Conservation (phyloP, 2,113 vertebrate genomes). For the Podarcis muralis region DNA sequence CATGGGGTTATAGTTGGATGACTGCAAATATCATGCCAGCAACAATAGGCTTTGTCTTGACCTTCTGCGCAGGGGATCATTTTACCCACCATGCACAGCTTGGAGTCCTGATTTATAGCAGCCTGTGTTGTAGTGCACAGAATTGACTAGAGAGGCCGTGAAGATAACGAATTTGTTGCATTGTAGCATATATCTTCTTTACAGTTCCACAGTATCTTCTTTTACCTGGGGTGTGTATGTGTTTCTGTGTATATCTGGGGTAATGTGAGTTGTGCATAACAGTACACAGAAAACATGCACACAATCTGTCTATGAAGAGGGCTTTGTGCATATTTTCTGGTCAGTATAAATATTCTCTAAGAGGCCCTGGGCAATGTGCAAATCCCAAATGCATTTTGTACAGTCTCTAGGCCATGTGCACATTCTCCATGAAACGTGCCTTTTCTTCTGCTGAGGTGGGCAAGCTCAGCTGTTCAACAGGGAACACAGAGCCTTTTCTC, state of each 20-base stretch:
- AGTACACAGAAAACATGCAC: too few species aligned
- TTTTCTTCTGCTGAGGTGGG: too few species aligned
- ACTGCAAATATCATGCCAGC: conserved; percentile 25
- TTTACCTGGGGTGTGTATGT: neutral
- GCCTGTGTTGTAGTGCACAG: neutral
- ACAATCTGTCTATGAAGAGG: too few species aligned
- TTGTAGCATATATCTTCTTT: conserved; percentile 12
- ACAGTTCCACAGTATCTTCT: conserved; percentile 11
- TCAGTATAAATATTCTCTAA: too few species aligned
- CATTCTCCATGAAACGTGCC: too few species aligned
- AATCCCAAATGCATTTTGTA: too few species aligned
- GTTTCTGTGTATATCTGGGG: neutral
- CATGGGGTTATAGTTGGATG: conserved; percentile 25
- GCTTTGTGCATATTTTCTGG: too few species aligned
- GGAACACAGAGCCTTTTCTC: too few species aligned
- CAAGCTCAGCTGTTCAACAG: too few species aligned
- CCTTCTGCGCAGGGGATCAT: conserved; percentile 21
- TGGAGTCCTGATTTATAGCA: conserved; percentile 30
- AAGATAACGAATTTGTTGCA: neutral
- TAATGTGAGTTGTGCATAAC: neutral
- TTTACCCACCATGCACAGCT: conserved; percentile 26
- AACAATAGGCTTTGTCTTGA: conserved; percentile 26
- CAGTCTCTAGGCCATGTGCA: too few species aligned
- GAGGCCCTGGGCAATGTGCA: too few species aligned
- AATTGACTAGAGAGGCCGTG: conserved; percentile 4